Evolutionary conservation across 2,113 vertebrate species (phyloP).

Genomic region (Girardinichthys multiradiatus): DNA sequence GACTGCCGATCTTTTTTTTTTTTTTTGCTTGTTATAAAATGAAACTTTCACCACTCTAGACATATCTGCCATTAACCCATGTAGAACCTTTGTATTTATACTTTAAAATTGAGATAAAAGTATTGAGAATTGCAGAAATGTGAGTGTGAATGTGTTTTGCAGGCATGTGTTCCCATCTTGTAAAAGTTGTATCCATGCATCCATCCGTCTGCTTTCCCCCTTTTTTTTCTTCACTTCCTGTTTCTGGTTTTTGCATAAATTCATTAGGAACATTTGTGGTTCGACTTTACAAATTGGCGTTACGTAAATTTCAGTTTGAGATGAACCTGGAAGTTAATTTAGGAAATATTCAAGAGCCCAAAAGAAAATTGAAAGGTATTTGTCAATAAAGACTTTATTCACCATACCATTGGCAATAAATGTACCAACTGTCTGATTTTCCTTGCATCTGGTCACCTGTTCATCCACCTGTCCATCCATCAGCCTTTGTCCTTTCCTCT

Average conservation of each 20-base stretch:
- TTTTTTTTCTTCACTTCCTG: no score
- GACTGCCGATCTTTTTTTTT: not conserved
- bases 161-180: not conserved
- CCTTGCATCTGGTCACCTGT: no score
- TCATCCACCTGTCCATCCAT: no score
- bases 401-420: no score
- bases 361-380: not conserved
- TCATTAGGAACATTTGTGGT: not conserved
- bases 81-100: not conserved
- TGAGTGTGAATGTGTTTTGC: not conserved
- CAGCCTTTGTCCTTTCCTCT: not conserved
- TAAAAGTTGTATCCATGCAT: no score
- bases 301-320: not conserved
- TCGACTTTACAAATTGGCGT: not conserved
- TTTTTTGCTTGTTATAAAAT: not conserved
- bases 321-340: no score
- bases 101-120: not conserved
- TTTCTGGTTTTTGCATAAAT: not conserved
- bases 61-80: not conserved
- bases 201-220: no score
- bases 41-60: not conserved
- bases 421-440: no score
- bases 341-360: not conserved
- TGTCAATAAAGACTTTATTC: not conserved
- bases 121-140: not conserved